Conservation (phyloP, 2,888 invertebrate species). For the Folsomia candida region DNA sequence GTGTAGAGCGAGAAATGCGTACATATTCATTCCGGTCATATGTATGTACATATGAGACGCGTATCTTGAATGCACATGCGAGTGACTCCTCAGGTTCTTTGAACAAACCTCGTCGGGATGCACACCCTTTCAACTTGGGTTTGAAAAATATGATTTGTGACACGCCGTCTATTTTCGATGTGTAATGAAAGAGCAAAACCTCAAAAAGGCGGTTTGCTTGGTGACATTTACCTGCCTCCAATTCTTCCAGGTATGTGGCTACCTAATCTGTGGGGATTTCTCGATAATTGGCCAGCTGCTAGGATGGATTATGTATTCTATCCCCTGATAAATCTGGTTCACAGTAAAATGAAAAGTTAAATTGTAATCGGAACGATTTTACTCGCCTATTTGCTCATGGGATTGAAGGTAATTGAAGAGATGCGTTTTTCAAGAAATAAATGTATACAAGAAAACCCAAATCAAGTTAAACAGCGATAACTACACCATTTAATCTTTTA, state of each 20-base stretch:
- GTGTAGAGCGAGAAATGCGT: too few species aligned
- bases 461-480: background rate
- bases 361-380: background rate
- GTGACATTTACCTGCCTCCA: background rate
- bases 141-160: background rate
- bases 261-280: constrained; percentile 16
- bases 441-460: background rate
- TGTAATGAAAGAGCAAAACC: background rate
- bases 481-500: constrained; percentile 7
- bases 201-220: background rate
- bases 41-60: too few species aligned
- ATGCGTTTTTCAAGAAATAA: background rate
- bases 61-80: too few species aligned
- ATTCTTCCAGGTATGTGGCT: constrained; percentile 1
- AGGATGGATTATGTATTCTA: background rate
- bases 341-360: background rate
- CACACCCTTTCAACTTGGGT: too few species aligned
- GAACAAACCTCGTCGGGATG: too few species aligned
- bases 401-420: background rate
- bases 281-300: background rate
- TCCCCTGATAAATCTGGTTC: background rate
- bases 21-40: too few species aligned
- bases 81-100: too few species aligned
- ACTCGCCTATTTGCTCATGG: background rate
- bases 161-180: background rate